These are phyloP conservation scores for Trochalopteron elliotii DNA, from an alignment of 2,113 vertebrate species.

Conservation along the genomic window DNA sequence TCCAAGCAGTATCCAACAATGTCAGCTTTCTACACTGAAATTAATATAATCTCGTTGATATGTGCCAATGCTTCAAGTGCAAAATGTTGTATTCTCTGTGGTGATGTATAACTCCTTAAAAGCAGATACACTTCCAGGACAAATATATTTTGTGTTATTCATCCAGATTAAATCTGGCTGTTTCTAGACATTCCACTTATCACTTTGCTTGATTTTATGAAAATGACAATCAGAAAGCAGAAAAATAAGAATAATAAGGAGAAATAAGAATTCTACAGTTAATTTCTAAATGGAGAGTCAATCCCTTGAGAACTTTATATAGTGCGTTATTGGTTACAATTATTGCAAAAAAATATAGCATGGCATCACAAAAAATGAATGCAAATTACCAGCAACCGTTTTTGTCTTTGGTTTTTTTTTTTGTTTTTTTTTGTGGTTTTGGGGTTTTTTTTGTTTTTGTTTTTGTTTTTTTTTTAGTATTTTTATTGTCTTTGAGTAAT, in stretches of 20 bases:
- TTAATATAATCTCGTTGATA: neutral
- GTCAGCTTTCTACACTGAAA: neutral
- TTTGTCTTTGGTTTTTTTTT: neutral
- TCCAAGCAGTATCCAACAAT: neutral
- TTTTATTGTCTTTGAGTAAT: neutral
- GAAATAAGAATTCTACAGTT: neutral
- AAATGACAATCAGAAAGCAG: neutral
- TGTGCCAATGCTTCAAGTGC: neutral
- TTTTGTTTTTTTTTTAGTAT: neutral
- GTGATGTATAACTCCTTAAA: neutral
- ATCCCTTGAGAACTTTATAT: neutral
- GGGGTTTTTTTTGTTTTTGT: neutral
- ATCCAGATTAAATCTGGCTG: constrained; percentile 13
- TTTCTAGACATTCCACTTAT: neutral
- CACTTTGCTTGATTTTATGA: neutral
- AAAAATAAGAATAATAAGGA: neutral
- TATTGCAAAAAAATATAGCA: neutral
- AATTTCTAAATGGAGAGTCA: neutral
- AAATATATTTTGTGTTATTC: neutral
- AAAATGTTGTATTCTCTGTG: neutral
- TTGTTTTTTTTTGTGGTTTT: too few relatives aligned
- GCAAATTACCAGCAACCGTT: neutral
- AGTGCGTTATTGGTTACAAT: neutral
- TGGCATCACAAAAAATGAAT: neutral
- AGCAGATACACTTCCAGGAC: neutral